Percentiles rank a stretch among this genome's conserved stretches.
Conservation (phyloP, 1,140 invertebrate genomes). For the Neomicropteryx cornuta region DNA sequence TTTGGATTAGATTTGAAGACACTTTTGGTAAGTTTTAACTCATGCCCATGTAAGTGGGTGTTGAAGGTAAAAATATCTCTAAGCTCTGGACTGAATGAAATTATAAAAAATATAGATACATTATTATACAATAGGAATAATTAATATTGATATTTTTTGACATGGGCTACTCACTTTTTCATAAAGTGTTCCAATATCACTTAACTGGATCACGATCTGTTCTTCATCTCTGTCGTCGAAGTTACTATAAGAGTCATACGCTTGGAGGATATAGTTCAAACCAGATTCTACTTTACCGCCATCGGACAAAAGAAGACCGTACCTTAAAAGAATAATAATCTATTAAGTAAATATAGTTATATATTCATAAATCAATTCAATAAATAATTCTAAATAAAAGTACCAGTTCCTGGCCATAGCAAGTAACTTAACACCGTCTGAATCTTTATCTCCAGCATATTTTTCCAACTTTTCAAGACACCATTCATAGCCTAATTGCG, state of each 20-base stretch:
- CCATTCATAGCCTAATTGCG: slow-evolving; percentile 54
- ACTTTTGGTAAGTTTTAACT: too few species aligned
- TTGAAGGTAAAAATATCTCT: too few species aligned
- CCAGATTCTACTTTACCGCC: slow-evolving; percentile 47
- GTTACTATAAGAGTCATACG: slow-evolving; percentile 50
- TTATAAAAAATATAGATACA: too few species aligned
- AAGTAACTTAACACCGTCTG: slow-evolving; percentile 46
- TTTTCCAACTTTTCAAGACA: slow-evolving; percentile 51
- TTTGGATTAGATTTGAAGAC: too few species aligned
- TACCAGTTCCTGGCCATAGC: slow-evolving; percentile 54
- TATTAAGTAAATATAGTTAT: too few species aligned
- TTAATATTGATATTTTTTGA: too few species aligned
- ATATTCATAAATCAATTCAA: too few species aligned
- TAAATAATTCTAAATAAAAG: slow-evolving; percentile 6
- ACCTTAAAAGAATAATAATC: slow-evolving; percentile 26
- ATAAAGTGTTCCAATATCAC: slow-evolving; percentile 65
- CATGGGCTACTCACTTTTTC: slow-evolving; percentile 20
- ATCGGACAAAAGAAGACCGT: slow-evolving; percentile 56
- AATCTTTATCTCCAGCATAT: slow-evolving; percentile 35
- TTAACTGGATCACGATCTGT: slow-evolving; percentile 63
- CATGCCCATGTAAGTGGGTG: too few species aligned
- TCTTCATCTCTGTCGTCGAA: slow-evolving; percentile 51
- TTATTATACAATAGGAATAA: too few species aligned
- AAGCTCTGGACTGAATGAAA: too few species aligned
- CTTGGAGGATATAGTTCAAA: slow-evolving; percentile 47